These are phyloP conservation scores for Parauchenoglanis ngamensis DNA, from an alignment of 2,797 vertebrate species.

Conservation along the genomic window DNA sequence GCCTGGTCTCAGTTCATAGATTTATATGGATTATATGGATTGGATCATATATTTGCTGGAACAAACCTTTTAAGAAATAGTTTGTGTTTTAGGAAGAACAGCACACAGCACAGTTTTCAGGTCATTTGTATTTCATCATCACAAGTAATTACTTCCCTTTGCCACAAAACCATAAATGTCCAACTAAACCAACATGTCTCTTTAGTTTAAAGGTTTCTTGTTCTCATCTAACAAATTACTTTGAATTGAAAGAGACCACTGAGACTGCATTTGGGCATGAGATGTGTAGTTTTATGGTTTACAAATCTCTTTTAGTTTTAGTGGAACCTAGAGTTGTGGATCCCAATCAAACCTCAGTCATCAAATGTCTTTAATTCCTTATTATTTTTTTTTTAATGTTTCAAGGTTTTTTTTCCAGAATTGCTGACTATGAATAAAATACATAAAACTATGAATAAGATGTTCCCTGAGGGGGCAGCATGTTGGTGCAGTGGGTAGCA, in stretches of 20 bases:
- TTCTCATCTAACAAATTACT: background rate
- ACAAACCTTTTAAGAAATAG: background rate
- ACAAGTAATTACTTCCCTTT: background rate
- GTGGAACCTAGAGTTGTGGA: background rate
- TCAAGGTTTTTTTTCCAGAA: background rate
- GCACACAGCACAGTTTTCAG: background rate
- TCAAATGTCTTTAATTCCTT: background rate
- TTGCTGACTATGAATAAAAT: background rate
- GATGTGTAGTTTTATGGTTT: background rate
- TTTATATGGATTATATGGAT: background rate
- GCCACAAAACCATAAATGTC: background rate
- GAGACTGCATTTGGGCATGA: background rate
- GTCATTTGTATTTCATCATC: background rate
- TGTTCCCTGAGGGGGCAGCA: background rate
- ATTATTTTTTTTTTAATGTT: background rate
- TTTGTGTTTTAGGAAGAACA: background rate
- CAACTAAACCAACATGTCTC: background rate
- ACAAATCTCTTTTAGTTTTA: background rate
- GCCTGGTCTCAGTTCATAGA: background rate
- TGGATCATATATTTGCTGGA: background rate
- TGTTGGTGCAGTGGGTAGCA: background rate
- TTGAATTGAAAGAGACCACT: background rate
- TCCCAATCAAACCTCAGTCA: background rate
- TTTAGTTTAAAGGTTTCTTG: background rate
- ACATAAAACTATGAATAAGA: background rate